Base-by-base conservation (phyloP, 2,888 invertebrate species). In the Oscheius sp. region DNA sequence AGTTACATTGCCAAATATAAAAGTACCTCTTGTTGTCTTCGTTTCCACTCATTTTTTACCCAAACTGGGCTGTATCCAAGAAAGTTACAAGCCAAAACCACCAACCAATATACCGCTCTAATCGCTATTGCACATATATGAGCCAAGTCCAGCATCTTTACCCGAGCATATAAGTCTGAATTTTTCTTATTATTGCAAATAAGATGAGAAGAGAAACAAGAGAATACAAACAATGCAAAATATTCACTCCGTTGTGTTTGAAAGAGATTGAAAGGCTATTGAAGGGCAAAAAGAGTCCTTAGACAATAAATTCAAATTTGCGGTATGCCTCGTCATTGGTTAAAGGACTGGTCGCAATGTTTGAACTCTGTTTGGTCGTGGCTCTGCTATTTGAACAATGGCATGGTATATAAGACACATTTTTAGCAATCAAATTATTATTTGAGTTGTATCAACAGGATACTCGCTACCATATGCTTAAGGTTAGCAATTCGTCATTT, bases 1-100 rank as follows among this genome's bases (percentile, higher is more conserved):
- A 52, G 27, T 23, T 31, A 20, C 29, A 1, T 0, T 3, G 3
- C 17, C 17, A 55, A 15, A 33, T 20, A 25, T 45, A 17, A 27
- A 42, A 8, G 1, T 34, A 58, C 63, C 48, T 63, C 72, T 66
- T 69, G 70, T 42, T 73, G 70, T 33, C 72, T 58, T 33, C 70
- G 67, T 33, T 78, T 78, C 74, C 74, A 69, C 27, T 67, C 74
- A 8, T 71, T 67, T 42, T 78, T 72, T 6, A 73, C 78, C 78
- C 78, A 78, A 3, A 74, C 50, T 17, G 78, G 71, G 12, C 73
- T 73, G 37, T 76, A 78, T 34, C 78, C 78, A 10, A 78, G 69
- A 42, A 78, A 78, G 39, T 78, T 76, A 63, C 78, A 78, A 6
- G 74, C 78, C n/a, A 76, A 46, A 67, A 76, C 64, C 12, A 78